Evolutionary conservation across 2,113 vertebrate genomes (phyloP), one percentile per base, ranked within the genome.

Genomic region (Riparia riparia): DNA sequence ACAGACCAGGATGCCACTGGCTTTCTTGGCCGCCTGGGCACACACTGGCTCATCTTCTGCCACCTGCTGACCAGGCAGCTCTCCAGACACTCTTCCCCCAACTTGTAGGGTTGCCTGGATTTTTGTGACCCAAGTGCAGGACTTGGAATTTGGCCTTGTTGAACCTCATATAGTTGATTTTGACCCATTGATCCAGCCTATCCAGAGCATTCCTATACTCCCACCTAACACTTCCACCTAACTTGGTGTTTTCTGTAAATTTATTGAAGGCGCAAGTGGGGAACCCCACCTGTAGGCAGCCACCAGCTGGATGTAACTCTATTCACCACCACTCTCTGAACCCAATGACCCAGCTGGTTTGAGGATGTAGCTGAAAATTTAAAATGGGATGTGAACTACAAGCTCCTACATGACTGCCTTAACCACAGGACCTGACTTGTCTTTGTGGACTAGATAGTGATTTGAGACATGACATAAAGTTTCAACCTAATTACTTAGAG

Each of bases 271-370:
- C 47, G 29, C 25, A 54, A 15, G 18, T 51, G 57, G 28, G 12
- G 14, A 58, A 3, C 26, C 15, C 11, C 25, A 54, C 18, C 22
- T n/a, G 45, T 42, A 39, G 37, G 16, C 2, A 2, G 26, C 31
- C 18, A 9, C 29, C 31, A 83, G 12, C 17, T 54, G n/a, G 18
- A 49, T 54, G n/a, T 49, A 60, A 66, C 25, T 54, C 28, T 34
- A 20, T 47, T 68, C 34, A 20, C 39, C 39, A 26, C 17, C 45
- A n/a, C 22, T 11, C 18, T 79, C 42, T 61, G 72, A 41, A 41
- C 72, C 17, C 0, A 0, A 31, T 0, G 2, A 39, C 31, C 47
- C 54, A 63, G 28, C 34, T 16, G 39, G 32, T 39, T 63, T 34
- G 61, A 64, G 51, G 17, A 58, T 31, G 26, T 47, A 78, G 34